Conservation (phyloP, 2,888 invertebrate species). For the Andrena marginata region DNA sequence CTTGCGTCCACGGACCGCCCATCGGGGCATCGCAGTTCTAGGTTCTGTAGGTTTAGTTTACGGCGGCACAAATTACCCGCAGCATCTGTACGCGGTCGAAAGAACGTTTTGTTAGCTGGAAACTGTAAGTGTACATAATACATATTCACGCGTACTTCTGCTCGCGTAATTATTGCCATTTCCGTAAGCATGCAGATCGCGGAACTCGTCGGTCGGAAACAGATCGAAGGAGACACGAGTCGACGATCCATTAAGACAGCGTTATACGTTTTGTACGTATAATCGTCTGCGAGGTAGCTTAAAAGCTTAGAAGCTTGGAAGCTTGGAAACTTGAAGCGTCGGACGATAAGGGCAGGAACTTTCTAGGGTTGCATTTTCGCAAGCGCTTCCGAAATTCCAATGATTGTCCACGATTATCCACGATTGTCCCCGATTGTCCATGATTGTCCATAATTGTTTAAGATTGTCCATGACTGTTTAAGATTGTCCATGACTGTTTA, state of each 20-base stretch:
- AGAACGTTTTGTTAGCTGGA: too few species aligned
- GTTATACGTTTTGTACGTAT: background rate
- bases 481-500: conserved; percentile 16
- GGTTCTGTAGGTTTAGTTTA: too few species aligned
- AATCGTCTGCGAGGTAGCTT: background rate
- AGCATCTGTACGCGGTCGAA: too few species aligned
- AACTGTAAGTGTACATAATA: too few species aligned
- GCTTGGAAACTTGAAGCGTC: background rate
- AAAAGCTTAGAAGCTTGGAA: background rate
- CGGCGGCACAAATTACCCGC: too few species aligned
- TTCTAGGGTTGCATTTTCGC: background rate
- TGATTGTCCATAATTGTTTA: too few species aligned
- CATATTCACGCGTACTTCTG: too few species aligned
- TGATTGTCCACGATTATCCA: conserved; percentile 66
- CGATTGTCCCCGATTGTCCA: conserved; percentile 24
- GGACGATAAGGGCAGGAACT: conserved; percentile 3
- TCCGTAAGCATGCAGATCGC: too few species aligned
- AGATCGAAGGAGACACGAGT: background rate
- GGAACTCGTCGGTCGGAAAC: too few species aligned
- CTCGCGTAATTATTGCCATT: too few species aligned
- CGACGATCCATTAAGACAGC: background rate
- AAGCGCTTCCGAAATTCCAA: conserved; percentile 20
- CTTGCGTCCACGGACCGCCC: too few species aligned
- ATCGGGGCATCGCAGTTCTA: too few species aligned
- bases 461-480: conserved; percentile 49